phyloP scores from a whole-genome alignment of 2,888 invertebrate genomes.

The Cephus runcator region DNA sequence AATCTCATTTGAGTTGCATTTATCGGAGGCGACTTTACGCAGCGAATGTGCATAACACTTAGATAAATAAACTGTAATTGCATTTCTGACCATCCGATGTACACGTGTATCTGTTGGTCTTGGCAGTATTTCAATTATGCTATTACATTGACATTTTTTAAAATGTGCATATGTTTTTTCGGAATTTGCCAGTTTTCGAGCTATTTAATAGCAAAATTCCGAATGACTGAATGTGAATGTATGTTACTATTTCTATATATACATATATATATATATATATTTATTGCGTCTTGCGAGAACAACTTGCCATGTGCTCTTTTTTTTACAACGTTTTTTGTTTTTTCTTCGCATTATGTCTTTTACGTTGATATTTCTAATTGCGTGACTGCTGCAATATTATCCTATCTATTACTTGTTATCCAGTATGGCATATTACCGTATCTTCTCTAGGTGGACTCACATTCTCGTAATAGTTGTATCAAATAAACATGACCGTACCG shows the following conservation, averaged over 20 bases:
- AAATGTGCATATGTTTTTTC: too few species aligned
- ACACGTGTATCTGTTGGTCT: too few species aligned
- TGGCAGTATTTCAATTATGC: too few species aligned
- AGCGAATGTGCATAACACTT: constrained; percentile 22
- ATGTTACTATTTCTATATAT: constrained; percentile 29
- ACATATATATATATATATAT: constrained; percentile 38
- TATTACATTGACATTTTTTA: too few species aligned
- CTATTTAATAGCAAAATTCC: constrained; percentile 46
- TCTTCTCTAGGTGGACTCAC: constrained; percentile 11
- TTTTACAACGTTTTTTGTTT: constrained; percentile 20
- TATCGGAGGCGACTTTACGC: not conserved
- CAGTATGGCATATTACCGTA: constrained; percentile 10
- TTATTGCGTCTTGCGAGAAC: constrained; percentile 36
- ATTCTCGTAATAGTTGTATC: constrained; percentile 38
- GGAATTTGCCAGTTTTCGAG: constrained; percentile 18
- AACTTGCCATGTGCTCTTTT: constrained; percentile 16
- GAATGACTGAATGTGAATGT: constrained; percentile 32
- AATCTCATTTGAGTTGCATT: too few species aligned
- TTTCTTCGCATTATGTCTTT: constrained; percentile 22
- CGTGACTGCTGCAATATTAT: constrained; percentile 36
- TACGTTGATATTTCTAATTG: constrained; percentile 29
- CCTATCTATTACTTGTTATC: constrained; percentile 39
- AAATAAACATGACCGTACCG: constrained; percentile 33
- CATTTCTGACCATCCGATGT: too few species aligned
- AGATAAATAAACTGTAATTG: too few species aligned